Conservation (phyloP, 2,888 invertebrate species). For the Amphipyra tragopoginis region DNA sequence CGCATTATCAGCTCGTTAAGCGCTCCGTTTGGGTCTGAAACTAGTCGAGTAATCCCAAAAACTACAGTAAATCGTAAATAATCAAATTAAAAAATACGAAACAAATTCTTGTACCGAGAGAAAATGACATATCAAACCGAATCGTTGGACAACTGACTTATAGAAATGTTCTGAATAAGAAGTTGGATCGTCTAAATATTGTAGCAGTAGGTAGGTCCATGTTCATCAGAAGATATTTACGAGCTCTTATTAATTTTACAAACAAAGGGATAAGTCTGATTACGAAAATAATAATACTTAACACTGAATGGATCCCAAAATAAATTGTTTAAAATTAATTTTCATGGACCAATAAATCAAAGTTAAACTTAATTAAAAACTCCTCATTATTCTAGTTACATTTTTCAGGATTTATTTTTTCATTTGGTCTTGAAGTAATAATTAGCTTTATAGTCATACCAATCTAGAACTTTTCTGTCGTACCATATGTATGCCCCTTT, state of each 20-base stretch:
- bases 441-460: constrained; percentile 81
- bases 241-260: constrained; percentile 19
- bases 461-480: constrained; percentile 88
- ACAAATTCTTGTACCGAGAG: too few relatives aligned
- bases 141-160: too few relatives aligned
- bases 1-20: too few relatives aligned
- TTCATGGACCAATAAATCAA: constrained; percentile 9
- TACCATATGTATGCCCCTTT: constrained; percentile 92
- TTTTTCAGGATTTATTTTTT: not conserved
- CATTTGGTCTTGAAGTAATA: constrained; percentile 71
- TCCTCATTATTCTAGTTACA: constrained; percentile 2
- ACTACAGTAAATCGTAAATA: too few relatives aligned
- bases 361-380: constrained; percentile 7
- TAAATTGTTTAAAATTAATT: constrained; percentile 27
- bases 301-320: constrained; percentile 4
- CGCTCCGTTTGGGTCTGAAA: too few relatives aligned
- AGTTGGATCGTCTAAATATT: not conserved
- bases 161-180: too few relatives aligned
- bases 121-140: too few relatives aligned
- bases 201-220: not conserved
- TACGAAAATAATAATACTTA: constrained; percentile 10
- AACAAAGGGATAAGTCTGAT: constrained; percentile 22
- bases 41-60: too few relatives aligned
- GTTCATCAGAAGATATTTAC: constrained; percentile 7
- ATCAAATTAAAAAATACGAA: too few relatives aligned